These are phyloP conservation scores for Deroptyus accipitrinus DNA, from an alignment of 2,113 vertebrate species.

Conservation along the genomic window DNA sequence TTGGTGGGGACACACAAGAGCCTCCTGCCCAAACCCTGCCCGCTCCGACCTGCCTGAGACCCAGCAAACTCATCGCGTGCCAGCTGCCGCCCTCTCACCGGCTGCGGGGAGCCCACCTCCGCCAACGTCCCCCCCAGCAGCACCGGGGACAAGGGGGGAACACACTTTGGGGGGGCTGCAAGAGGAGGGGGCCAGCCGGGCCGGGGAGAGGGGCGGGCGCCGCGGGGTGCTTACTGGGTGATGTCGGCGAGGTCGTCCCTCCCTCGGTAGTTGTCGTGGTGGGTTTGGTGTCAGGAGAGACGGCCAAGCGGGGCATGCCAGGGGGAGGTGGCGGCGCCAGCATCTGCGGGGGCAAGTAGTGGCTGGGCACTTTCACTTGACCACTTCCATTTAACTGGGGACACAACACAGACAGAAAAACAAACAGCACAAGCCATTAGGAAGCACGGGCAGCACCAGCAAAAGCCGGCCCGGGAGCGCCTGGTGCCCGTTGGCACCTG, in stretches of 20 bases:
- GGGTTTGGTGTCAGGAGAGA: constrained; percentile 89
- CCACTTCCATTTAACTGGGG: constrained; percentile 92
- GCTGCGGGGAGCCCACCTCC: constrained; percentile 42
- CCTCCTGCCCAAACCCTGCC: background rate
- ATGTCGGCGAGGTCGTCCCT: constrained; percentile 86
- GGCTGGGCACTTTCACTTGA: constrained; percentile 90
- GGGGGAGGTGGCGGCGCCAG: constrained; percentile 86
- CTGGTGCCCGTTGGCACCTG: background rate
- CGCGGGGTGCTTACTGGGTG: constrained; percentile 86
- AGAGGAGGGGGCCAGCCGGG: constrained; percentile 36
- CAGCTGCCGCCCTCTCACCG: constrained; percentile 18
- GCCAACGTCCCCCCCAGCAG: constrained; percentile 15
- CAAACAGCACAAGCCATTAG: constrained; percentile 68
- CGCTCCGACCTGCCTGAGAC: constrained; percentile 43
- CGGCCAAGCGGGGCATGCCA: constrained; percentile 83
- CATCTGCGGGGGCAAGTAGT: constrained; percentile 94
- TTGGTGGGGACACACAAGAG: background rate
- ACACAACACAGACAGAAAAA: constrained; percentile 73
- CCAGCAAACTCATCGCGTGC: constrained; percentile 56
- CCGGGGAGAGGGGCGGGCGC: constrained; percentile 49
- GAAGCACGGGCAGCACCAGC: background rate
- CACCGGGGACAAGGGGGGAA: background rate
- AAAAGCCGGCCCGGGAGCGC: background rate
- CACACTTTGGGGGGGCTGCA: background rate
- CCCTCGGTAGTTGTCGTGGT: constrained; percentile 86